These are phyloP conservation scores for Buteo buteo DNA, from an alignment of 2,113 vertebrate species.

Conservation along the genomic window DNA sequence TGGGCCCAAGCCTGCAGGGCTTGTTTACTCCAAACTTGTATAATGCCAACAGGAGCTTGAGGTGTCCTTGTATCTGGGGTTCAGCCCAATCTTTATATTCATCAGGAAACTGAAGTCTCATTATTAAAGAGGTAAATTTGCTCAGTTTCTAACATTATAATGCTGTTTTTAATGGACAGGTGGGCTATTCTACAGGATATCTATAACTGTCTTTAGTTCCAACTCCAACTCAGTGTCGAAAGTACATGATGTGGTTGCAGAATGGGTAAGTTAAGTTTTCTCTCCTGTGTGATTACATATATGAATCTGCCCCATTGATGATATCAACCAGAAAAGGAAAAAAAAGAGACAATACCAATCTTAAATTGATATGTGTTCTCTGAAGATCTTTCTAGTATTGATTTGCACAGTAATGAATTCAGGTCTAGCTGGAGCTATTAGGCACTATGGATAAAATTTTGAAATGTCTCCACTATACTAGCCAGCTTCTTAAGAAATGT, in stretches of 20 bases:
- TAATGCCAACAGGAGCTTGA: not conserved
- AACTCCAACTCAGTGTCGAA: constrained; percentile 12
- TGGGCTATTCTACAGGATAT: constrained; percentile 81
- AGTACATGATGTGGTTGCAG: constrained; percentile 71
- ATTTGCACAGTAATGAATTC: not conserved
- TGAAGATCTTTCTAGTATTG: not conserved
- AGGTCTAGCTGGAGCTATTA: not conserved
- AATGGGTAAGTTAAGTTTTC: constrained; percentile 80
- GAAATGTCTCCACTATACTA: not conserved
- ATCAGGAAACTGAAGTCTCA: not conserved
- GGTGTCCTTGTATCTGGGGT: not conserved
- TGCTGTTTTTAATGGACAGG: constrained; percentile 77
- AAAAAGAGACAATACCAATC: not conserved
- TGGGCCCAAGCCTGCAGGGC: not conserved
- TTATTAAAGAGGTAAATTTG: not conserved
- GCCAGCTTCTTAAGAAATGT: not conserved
- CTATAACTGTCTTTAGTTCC: constrained; percentile 71
- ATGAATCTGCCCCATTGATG: not conserved
- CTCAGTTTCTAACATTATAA: constrained; percentile 10
- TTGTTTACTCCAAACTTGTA: not conserved
- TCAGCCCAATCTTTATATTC: not conserved
- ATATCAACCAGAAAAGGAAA: not conserved
- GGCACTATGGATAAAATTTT: not conserved
- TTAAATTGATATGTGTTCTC: not conserved
- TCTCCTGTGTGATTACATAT: not conserved